Evolutionary conservation across 1,140 invertebrate genomes (phyloP).

Genomic region (Dendroctonus valens): DNA sequence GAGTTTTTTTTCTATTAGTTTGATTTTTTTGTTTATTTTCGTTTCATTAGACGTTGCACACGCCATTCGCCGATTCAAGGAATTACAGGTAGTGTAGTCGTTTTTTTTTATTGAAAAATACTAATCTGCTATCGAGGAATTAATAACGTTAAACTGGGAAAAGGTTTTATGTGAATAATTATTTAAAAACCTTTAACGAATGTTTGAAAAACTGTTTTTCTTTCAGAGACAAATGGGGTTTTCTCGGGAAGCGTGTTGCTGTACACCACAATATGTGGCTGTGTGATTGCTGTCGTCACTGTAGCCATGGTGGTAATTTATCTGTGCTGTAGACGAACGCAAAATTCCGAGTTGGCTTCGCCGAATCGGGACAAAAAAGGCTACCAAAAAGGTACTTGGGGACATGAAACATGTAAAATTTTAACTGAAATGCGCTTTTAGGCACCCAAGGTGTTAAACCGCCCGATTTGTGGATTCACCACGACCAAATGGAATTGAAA

Average conservation of each 20-base stretch:
- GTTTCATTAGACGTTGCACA: constrained; percentile 34
- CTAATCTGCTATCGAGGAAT: too few relatives aligned
- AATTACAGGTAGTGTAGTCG: constrained; percentile 18
- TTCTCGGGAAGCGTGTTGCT: constrained; percentile 63
- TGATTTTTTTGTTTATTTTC: constrained; percentile 43
- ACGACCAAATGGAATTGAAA: constrained; percentile 93
- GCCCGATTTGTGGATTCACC: constrained; percentile 96
- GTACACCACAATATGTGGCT: constrained; percentile 74
- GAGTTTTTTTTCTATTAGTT: constrained; percentile 34
- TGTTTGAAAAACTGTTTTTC: too few relatives aligned
- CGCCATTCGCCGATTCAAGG: constrained; percentile 30
- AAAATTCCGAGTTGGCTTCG: constrained; percentile 46
- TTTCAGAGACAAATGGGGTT: constrained; percentile 29
- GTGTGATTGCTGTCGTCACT: constrained; percentile 65
- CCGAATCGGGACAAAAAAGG: constrained; percentile 52
- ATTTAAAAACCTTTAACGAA: too few relatives aligned
- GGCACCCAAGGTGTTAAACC: constrained; percentile 75
- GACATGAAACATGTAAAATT: too few relatives aligned
- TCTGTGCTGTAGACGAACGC: constrained; percentile 66
- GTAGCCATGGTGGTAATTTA: constrained; percentile 68
- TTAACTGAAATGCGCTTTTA: constrained; percentile 39
- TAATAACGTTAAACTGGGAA: too few relatives aligned
- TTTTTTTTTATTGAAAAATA: too few relatives aligned
- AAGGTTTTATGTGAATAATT: too few relatives aligned
- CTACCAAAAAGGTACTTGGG: constrained; percentile 44